Evolutionary conservation across 2,888 invertebrate genomes (phyloP), one percentile per base, ranked within the genome.

Genomic region (Chelonus formosanus): DNA sequence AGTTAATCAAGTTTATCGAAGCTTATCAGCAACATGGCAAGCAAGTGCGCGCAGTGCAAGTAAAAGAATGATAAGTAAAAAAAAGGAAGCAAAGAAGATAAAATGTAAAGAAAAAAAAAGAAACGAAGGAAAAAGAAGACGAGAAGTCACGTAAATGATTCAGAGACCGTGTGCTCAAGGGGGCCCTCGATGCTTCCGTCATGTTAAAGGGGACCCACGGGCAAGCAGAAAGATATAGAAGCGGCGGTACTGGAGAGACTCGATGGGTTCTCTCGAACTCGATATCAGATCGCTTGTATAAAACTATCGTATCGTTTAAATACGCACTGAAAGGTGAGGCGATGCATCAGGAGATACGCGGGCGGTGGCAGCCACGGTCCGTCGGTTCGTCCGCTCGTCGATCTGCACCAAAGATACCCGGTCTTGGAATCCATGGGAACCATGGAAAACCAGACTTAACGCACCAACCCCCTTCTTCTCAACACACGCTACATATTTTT

Each of bases 311-410:
- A 83, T 84, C 84, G 83, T 83, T 84, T 84, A 84, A 84, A 84
- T 84, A 84, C 83, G 83, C 84, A 83, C 83, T 84, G 84, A 84
- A 84, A 84, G 84, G 84, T 84, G 84, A 84, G 84, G 83, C 81
- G 84, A 84, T 84, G 84, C 80, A 84, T 84, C 83, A 80, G 83
- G 72, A 84, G 84, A 84, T 84, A 83, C 81, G 82, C 81, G 80
- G 79, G 80, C 82, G 81, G 81, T 82, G 83, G 82, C 82, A 82
- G 81, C 76, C 76, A 76, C 76, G 76, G 75, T 73, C 73, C 75
- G 75, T 76, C 74, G 74, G 71, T 75, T 70, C 74, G 75, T 76
- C 75, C 79, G 77, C 76, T 80, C 81, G 79, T 82, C 81, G 82
- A 82, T 82, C 80, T 80, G 82, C 78, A 78, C 78, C 75, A 76